These are phyloP conservation scores for Epinotia nisella DNA, from an alignment of 2,888 invertebrate species.

Conservation along the genomic window DNA sequence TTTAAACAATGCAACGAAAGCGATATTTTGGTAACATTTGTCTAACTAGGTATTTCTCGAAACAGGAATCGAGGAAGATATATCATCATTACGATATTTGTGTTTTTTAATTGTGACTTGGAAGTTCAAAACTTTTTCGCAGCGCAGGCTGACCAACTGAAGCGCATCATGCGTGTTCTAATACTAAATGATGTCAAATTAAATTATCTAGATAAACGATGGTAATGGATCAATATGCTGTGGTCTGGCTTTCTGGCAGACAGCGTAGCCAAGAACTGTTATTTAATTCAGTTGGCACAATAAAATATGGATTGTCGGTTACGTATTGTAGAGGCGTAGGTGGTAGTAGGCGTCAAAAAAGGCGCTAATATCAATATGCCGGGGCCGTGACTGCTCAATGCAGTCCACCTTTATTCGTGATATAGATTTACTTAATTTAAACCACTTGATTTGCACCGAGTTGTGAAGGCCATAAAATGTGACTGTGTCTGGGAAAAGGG, in stretches of 20 bases:
- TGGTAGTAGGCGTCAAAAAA: slow-evolving; percentile 61
- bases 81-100: too few relatives aligned
- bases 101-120: too few relatives aligned
- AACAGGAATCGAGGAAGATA: too few relatives aligned
- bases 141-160: too few relatives aligned
- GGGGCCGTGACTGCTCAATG: slow-evolving; percentile 45
- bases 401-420: slow-evolving; percentile 28
- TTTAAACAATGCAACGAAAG: not conserved
- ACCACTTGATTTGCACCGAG: not conserved
- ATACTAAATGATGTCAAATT: too few relatives aligned
- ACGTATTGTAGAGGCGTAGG: slow-evolving; percentile 43
- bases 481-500: too few relatives aligned
- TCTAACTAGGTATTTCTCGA: too few relatives aligned
- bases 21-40: not conserved
- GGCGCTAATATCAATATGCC: slow-evolving; percentile 52
- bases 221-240: too few relatives aligned
- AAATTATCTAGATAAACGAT: too few relatives aligned
- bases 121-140: too few relatives aligned
- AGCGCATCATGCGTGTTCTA: too few relatives aligned
- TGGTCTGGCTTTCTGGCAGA: not conserved
- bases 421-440: slow-evolving; percentile 11
- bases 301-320: slow-evolving; percentile 17
- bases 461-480: too few relatives aligned
- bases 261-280: not conserved
- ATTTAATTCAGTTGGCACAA: not conserved